These are phyloP conservation scores for Talpa occidentalis DNA, from an alignment of 2,113 vertebrate species.

Conservation along the genomic window DNA sequence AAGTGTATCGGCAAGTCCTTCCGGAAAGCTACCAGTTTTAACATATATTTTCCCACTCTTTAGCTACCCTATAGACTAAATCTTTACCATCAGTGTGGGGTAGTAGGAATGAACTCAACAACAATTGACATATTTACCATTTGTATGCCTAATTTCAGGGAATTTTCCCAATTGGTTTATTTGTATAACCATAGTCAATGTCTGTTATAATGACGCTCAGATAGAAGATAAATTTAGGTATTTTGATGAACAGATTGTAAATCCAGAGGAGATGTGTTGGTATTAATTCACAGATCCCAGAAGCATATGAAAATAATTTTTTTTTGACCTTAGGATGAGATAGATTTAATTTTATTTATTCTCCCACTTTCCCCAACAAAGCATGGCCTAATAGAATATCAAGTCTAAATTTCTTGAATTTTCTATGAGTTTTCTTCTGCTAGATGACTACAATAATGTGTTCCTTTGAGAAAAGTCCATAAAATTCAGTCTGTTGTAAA, in stretches of 20 bases:
- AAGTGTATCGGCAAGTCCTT: background rate
- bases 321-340: background rate
- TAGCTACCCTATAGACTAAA: background rate
- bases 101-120: background rate
- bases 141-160: background rate
- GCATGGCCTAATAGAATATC: slow-evolving; percentile 22
- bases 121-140: background rate
- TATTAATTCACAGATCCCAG: slow-evolving; percentile 57
- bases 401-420: slow-evolving; percentile 52
- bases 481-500: slow-evolving; percentile 60
- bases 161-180: background rate
- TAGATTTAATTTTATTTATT: slow-evolving; percentile 54
- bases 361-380: slow-evolving; percentile 4
- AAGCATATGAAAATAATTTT: slow-evolving; percentile 2
- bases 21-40: background rate
- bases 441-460: slow-evolving; percentile 28
- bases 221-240: slow-evolving; percentile 47
- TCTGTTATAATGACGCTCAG: background rate
- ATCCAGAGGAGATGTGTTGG: slow-evolving; percentile 16
- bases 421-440: slow-evolving; percentile 21
- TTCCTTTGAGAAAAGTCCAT: background rate
- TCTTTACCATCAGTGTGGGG: background rate
- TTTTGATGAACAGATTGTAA: slow-evolving; percentile 60
- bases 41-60: background rate
- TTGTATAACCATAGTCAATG: background rate